Conservation (phyloP, 2,797 vertebrate genomes). For the Sciurus carolinensis region DNA sequence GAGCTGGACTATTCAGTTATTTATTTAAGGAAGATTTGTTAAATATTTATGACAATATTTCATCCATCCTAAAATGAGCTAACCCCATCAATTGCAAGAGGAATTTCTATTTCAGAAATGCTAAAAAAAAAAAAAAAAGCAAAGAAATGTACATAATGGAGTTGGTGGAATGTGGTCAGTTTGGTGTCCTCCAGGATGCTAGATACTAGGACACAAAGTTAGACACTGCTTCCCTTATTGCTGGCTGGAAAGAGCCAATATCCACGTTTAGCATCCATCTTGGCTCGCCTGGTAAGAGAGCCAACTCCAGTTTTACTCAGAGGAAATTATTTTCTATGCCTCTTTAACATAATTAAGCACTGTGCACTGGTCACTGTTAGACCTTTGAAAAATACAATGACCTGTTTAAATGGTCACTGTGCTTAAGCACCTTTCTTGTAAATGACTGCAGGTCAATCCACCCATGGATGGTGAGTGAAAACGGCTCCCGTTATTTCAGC, state of each 20-base stretch:
- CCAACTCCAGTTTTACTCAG: background rate
- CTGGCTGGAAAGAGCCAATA: background rate
- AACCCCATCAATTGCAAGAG: background rate
- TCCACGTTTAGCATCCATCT: background rate
- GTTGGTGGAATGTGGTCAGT: background rate
- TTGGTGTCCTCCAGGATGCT: background rate
- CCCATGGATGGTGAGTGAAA: background rate
- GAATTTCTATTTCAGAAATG: background rate
- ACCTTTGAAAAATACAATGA: slow-evolving; percentile 65
- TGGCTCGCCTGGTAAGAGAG: slow-evolving; percentile 16
- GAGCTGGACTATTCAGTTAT: background rate
- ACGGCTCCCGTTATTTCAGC: slow-evolving; percentile 35
- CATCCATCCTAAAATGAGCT: slow-evolving; percentile 7
- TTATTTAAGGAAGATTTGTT: background rate
- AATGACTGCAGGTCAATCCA: background rate
- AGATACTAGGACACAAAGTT: background rate
- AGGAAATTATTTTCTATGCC: background rate
- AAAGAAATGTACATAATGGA: background rate
- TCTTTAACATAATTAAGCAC: slow-evolving; percentile 64
- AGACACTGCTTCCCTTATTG: background rate
- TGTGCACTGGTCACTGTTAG: background rate
- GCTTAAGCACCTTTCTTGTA: slow-evolving; percentile 38
- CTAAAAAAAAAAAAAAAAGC: background rate
- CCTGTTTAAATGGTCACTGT: slow-evolving; percentile 65
- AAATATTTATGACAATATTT: background rate